Conservation (phyloP, 2,797 vertebrate genomes). For the Buphagus erythrorhynchus region DNA sequence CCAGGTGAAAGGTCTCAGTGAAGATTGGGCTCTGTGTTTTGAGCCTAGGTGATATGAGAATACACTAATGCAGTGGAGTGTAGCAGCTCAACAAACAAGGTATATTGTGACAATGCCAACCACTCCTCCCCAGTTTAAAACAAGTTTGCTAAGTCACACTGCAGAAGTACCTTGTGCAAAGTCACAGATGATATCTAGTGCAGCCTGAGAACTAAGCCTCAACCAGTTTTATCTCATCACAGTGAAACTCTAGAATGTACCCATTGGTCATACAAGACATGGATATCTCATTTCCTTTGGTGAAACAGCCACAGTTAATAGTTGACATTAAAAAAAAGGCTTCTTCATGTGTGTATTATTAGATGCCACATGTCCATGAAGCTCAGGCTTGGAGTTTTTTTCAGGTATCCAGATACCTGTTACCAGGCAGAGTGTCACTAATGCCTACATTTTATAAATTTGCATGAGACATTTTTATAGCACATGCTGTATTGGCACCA, state of each 20-base stretch:
- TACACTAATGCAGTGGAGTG: not conserved
- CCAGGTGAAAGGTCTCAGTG: not conserved
- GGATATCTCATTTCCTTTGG: not conserved
- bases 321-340: not conserved
- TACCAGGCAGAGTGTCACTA: conserved; percentile 62
- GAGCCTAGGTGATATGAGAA: not conserved
- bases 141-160: not conserved
- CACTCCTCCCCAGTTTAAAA: not conserved
- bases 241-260: not conserved
- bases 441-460: conserved; percentile 66
- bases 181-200: not conserved
- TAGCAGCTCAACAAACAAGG: not conserved
- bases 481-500: conserved; percentile 64
- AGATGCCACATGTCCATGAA: conserved; percentile 12
- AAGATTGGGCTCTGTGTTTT: not conserved
- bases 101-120: not conserved
- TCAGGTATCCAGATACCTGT: conserved; percentile 17
- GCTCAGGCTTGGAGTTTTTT: not conserved
- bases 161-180: not conserved
- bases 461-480: conserved; percentile 57
- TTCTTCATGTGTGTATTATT: conserved; percentile 21
- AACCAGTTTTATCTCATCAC: not conserved
- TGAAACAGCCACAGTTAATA: not conserved
- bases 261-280: not conserved
- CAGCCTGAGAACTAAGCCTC: not conserved